Evolutionary conservation across 2,797 vertebrate genomes (phyloP), one percentile per base, ranked within the genome.

Genomic region (Eremophila alpestris): DNA sequence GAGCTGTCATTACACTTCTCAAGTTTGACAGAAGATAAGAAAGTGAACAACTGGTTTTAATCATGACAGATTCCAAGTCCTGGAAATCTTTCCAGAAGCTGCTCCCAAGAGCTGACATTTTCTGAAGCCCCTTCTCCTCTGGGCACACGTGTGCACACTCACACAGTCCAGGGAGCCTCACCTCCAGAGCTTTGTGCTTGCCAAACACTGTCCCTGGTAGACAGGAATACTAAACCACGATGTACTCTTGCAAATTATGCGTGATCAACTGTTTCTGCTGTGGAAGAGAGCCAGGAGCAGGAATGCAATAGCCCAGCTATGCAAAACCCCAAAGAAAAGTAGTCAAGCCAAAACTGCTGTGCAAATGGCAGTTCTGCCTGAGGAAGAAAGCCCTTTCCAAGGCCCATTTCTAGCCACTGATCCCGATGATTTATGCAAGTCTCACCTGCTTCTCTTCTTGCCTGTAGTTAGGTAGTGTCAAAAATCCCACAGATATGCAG

Each of bases 1-100:
- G 89, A 96, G 94, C 94, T 97, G 95, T 96, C 94, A 79, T 91
- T 96, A 94, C 85, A 93, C 91, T 93, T 92, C 87, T 96, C 94
- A 93, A 86, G 85, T 93, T 76, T 95, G 94, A 97, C 94, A 93
- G 91, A 94, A 93, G 94, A 96, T 96, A 96, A 95, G 93, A 80
- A 91, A 91, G 63, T 13, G 59, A 93, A 85, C 91, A 94, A 96
- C 94, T 96, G 94, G 59, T 95, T 96, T 95, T 93, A 94, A 96
- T 97, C 95, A 96, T 16, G 74, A 89, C 85, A 76, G 87, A 94
- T 90, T 97, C 94, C 94, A 93, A 93, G 87, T 83, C 69, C 87
- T 93, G 85, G 76, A 96, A 96, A 79, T 60, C 94, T 93, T 96
- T 94, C 94, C 92, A 94, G 92, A 89, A 95, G 76, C 87, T 90